These are phyloP conservation scores for Palaemon carinicauda DNA, from an alignment of 1,140 invertebrate species.

Conservation along the genomic window DNA sequence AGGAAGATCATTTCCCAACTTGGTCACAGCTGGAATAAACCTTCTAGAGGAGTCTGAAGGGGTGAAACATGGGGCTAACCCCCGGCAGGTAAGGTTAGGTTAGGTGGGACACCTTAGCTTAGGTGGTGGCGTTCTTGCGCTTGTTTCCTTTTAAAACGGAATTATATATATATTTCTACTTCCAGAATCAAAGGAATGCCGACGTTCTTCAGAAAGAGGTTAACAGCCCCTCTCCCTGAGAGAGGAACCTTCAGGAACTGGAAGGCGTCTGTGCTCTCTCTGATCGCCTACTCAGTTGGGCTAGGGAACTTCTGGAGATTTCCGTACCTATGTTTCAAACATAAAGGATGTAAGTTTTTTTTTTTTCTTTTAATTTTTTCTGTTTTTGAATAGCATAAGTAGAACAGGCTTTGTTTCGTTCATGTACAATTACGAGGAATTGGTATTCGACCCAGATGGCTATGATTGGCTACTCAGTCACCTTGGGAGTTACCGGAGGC, in stretches of 20 bases:
- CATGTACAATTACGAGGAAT: background rate
- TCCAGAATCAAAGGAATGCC: background rate
- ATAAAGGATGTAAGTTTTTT: slow-evolving; percentile 77
- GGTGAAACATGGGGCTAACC: too few species aligned
- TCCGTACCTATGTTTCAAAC: slow-evolving; percentile 88
- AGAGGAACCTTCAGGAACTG: slow-evolving; percentile 61
- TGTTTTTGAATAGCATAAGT: background rate
- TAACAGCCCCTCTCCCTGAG: background rate
- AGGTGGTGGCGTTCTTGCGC: too few species aligned
- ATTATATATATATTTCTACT: background rate
- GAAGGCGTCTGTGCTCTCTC: slow-evolving; percentile 64
- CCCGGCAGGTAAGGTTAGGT: too few species aligned
- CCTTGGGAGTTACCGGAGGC: too few species aligned
- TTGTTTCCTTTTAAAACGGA: too few species aligned
- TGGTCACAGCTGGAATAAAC: too few species aligned
- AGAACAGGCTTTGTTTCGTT: background rate
- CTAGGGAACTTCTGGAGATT: slow-evolving; percentile 68
- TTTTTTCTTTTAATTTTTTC: background rate
- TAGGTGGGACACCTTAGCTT: too few species aligned
- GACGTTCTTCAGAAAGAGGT: background rate
- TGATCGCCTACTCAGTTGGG: slow-evolving; percentile 64
- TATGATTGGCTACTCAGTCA: too few species aligned
- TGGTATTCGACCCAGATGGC: background rate
- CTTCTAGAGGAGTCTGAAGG: too few species aligned
- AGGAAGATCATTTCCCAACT: too few species aligned